Base-by-base conservation (phyloP, 2,797 vertebrate species). In the Sebastolobus alascanus region DNA sequence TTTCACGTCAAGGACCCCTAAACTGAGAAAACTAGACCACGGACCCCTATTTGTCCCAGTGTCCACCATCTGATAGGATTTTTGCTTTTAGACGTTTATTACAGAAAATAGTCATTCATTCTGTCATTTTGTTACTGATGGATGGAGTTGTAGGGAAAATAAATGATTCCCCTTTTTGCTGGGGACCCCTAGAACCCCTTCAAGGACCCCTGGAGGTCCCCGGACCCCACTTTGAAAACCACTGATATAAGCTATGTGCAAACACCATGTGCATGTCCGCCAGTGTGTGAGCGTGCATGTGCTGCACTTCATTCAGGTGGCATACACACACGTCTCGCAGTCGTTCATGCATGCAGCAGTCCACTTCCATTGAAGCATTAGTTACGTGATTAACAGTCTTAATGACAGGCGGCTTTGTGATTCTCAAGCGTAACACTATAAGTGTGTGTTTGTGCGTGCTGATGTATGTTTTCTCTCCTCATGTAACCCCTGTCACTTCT, bases 391-490 rank as follows among this genome's bases (percentile, higher is more conserved):
- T 90, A 92, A 92, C 83, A 77, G 40, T 71, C 71, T 80, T 86
- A 82, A 91, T 89, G 84, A 89, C 90, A 35, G 76, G 86, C 3
- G 50, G 66, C 80, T 27, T 83, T 75, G 25, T 66, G 72, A 68
- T 55, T 86, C 76, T 73, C 46, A 68, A 82, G 87, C 83, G 69
- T 84, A 74, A 68, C 80, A 14, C n/a, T 59, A 27, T 38, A 61
- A 61, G 66, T 25, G 40, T 60, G 59, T 66, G 60, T 43, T 10
- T 22, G 75, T 66, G 61, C 8, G 2, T 68, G 84, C 74, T 35
- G 61, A 65, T 81, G 84, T 87, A 38, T 92, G 88, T 85, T 89
- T 92, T 90, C 84, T 90, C 79, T 82, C 80, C 84, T 90, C 18
- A 8, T 74, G 64, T 83, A 88, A 84, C 79, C 84, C 55, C 27